A percentile compares a stretch with the other conserved stretches of the same genome.
Conservation (phyloP, 2,888 invertebrate genomes). For the Chymomyza amoena region DNA sequence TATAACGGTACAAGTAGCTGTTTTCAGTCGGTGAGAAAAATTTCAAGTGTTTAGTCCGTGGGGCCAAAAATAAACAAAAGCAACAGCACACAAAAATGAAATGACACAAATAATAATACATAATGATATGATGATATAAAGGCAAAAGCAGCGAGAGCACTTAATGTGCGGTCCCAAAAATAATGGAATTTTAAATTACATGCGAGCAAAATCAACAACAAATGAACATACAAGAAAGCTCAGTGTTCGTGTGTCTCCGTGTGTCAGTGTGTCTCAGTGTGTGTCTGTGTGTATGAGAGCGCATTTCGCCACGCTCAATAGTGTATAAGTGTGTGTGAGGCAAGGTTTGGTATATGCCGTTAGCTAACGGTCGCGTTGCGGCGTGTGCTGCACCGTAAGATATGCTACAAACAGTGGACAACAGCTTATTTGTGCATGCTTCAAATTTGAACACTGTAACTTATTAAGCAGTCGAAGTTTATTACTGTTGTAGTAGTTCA, state of each 20-base stretch:
- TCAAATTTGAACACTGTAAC: too few relatives aligned
- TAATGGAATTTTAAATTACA: conserved; percentile 9
- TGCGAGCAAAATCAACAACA: conserved; percentile 2
- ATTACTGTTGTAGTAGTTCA: too few relatives aligned
- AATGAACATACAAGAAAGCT: neutral
- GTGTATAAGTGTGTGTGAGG: neutral
- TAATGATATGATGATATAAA: neutral
- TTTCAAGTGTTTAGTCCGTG: neutral
- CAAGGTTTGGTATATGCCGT: neutral
- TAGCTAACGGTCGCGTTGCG: neutral
- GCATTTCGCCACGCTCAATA: neutral
- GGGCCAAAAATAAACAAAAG: conserved; percentile 19
- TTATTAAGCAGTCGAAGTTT: too few relatives aligned
- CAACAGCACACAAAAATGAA: conserved; percentile 8
- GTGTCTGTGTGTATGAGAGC: neutral
- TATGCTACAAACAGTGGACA: neutral
- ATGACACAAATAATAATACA: conserved; percentile 1
- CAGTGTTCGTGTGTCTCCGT: neutral
- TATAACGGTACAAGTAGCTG: neutral
- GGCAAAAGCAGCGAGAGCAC: neutral
- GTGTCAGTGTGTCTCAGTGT: too few relatives aligned
- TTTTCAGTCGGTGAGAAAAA: neutral
- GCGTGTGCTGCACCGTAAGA: neutral
- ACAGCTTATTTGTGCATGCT: too few relatives aligned
- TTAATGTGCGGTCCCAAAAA: conserved; percentile 6